Evolutionary conservation across 2,113 vertebrate species (phyloP), one percentile per base, ranked within the genome.

Genomic region (Lagopus muta): DNA sequence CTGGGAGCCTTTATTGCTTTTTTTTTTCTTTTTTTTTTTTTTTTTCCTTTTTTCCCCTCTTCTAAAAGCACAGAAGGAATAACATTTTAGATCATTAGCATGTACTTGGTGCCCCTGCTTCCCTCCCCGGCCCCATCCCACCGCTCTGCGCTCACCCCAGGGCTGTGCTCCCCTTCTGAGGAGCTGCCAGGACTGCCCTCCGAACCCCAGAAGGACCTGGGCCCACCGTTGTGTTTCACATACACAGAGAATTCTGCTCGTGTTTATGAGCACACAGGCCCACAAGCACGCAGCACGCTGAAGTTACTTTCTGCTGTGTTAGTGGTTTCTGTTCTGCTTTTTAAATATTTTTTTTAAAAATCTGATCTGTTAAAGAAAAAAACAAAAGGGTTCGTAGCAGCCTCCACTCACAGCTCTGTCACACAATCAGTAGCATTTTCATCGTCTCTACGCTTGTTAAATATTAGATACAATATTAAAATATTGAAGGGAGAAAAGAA

Each of bases 71-170:
- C 97, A 98, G 97, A 97, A 98, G 97, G 97, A 98, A 97, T 97
- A 97, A 96, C 97, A 97, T 97, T 98, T 97, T 96, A 96, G 97
- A 97, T 97, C 97, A 97, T 97, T 97, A 97, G 97, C 97, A 95
- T 97, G 97, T 96, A 94, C 97, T 97, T 96, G 94, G 97, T 97
- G 97, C 91, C 94, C 74, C 81, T 57, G 92, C 96, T 95, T 94
- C 95, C 19, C 42, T 62, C 93, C 94, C 95, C 79, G 83, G 75
- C 96, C 95, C 92, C 52, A 15, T 45, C 91, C 94, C 13, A 58
- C 64, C 43, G n/a, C 94, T 64, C 90, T 60, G 10, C 6, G 47
- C 82, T 90, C 30, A 7, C 50, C 50, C 47, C 21, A 11, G 21
- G 47, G 47, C 48, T 24, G 48, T 8, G 48, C 48, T 48, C 48